Base-by-base conservation (phyloP, 2,797 vertebrate genomes). In the Xenopus petersii region DNA sequence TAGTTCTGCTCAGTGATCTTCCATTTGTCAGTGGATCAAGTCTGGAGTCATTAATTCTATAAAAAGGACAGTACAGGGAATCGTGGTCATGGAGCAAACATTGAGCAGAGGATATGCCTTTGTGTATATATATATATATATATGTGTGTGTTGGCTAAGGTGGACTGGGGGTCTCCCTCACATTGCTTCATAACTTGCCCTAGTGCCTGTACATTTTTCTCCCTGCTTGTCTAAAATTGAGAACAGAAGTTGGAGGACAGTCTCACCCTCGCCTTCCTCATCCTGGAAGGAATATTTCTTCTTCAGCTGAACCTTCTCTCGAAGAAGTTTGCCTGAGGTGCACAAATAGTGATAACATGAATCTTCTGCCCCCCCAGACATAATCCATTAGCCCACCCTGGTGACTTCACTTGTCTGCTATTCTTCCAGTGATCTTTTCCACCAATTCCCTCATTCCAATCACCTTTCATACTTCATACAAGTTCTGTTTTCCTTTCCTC, bases 141-240 rank as follows among this genome's bases (percentile, higher is more conserved):
- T 30, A 30, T 30, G 1, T 30, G 1, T 42, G 36, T 42, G 6
- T 67, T 63, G 4, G 62, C 59, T 76, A 67, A 54, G 16, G 47
- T 62, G 13, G 77, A 64, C 16, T 2, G 11, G 33, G 26, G 58
- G 15, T 47, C 63, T 78, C 71, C 67, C 30, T 70, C 5, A 47
- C 63, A 12, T 16, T 17, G 56, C 64, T 42, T 76, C 64, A 30
- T 70, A 11, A 17, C 67, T 82, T 60, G 54, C 59, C 60, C 56
- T 21, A 74, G 67, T 66, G 67, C 80, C 74, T 64, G 70, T 75
- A 65, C 64, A 70, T 78, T 71, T 64, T 2, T 55, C 47, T 59
- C 64, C 46, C 17, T 59, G 61, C 61, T 67, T 21, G 9, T 4
- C 46, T 74, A 71, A 51, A 61, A 59, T 56, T 48, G n/a, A 36